A percentile compares a stretch with the other conserved stretches of the same genome.
These are phyloP conservation scores for Anorthoa munda DNA, from an alignment of 2,888 invertebrate species.

Conservation along the genomic window DNA sequence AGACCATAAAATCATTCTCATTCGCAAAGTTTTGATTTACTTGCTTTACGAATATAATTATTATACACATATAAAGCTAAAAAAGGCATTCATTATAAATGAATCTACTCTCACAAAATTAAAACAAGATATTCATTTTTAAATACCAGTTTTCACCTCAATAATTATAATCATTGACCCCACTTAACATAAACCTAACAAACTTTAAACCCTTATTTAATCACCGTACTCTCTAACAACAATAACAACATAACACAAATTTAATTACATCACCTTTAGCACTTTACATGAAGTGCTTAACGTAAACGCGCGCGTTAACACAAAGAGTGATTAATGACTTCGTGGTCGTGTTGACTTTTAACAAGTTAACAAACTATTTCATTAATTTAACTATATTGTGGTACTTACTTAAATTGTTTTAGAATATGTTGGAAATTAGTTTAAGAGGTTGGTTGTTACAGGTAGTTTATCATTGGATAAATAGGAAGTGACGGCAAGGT, in stretches of 20 bases:
- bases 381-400: constrained; percentile 47
- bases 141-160: neutral
- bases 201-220: constrained; percentile 28
- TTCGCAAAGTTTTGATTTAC: too few relatives aligned
- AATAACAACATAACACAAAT: constrained; percentile 52
- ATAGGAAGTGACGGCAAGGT: neutral
- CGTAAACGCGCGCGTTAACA: constrained; percentile 54
- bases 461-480: neutral
- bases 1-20: neutral
- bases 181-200: neutral
- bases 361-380: constrained; percentile 50
- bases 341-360: constrained; percentile 47
- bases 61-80: too few relatives aligned
- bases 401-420: constrained; percentile 45
- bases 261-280: constrained; percentile 55
- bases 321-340: constrained; percentile 59
- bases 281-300: constrained; percentile 53
- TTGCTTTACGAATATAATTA: too few relatives aligned
- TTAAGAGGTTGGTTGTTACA: neutral
- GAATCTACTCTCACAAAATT: neutral
- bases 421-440: constrained; percentile 28
- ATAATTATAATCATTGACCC: neutral
- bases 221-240: constrained; percentile 23
- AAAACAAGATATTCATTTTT: too few relatives aligned
- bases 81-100: neutral